phyloP scores from a whole-genome alignment of 2,797 vertebrate genomes.

The Decapterus maruadsi region DNA sequence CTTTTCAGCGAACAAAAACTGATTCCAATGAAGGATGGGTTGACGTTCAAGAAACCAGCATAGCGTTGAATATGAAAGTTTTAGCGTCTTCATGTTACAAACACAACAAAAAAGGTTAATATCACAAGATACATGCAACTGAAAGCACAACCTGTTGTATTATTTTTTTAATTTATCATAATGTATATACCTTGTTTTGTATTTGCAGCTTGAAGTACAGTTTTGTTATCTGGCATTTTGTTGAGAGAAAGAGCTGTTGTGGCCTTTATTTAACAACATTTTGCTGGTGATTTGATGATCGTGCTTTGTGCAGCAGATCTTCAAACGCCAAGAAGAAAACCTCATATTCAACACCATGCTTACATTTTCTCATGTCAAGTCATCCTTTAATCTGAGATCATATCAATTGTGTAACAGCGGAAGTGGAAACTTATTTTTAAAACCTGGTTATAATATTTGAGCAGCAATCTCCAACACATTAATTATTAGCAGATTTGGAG shows the following conservation, averaged over 20 bases:
- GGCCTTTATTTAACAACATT: not conserved
- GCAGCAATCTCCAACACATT: constrained; percentile 6
- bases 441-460: constrained; percentile 9
- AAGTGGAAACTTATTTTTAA: not conserved
- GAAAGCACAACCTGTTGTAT: not conserved
- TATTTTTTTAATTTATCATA: constrained; percentile 12
- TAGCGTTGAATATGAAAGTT: constrained; percentile 9
- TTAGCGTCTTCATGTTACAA: constrained; percentile 4
- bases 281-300: not conserved
- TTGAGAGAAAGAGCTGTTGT: not conserved
- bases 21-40: too few relatives aligned
- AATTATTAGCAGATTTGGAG: not conserved
- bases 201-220: constrained; percentile 5
- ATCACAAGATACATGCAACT: not conserved
- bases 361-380: not conserved
- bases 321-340: not conserved
- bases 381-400: not conserved
- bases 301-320: not conserved
- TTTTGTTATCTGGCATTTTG: not conserved
- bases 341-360: not conserved
- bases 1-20: not conserved
- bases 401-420: not conserved
- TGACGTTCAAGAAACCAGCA: not conserved
- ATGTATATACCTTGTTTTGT: not conserved
- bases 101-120: constrained; percentile 6